phyloP scores from a whole-genome alignment of 2,797 vertebrate genomes.

The Discoglossus pictus region DNA sequence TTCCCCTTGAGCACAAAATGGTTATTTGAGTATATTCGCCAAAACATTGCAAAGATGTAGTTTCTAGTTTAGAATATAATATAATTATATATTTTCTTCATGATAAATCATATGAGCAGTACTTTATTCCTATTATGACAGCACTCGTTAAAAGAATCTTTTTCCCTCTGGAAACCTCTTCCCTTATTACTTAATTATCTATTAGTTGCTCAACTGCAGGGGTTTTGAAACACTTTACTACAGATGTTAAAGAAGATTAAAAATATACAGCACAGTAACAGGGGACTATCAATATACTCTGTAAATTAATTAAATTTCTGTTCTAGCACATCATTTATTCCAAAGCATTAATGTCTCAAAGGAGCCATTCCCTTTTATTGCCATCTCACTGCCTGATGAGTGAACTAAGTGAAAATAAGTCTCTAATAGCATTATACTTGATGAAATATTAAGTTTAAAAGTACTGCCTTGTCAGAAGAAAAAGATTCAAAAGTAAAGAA shows the following conservation, averaged over 20 bases:
- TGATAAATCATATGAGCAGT: slow-evolving; percentile 57
- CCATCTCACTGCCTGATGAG: slow-evolving; percentile 95
- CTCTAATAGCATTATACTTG: slow-evolving; percentile 94
- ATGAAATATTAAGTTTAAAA: slow-evolving; percentile 93
- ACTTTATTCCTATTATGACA: slow-evolving; percentile 66
- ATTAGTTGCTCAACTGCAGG: slow-evolving; percentile 79
- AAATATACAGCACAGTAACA: slow-evolving; percentile 95
- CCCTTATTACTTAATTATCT: slow-evolving; percentile 81
- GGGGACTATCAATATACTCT: slow-evolving; percentile 99
- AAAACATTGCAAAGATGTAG: slow-evolving; percentile 36
- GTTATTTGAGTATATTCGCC: slow-evolving; percentile 18
- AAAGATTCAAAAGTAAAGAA: slow-evolving; percentile 59
- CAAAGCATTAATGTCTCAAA: slow-evolving; percentile 90
- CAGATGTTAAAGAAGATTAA: slow-evolving; percentile 98
- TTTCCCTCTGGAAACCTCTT: slow-evolving; percentile 72
- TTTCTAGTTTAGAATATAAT: slow-evolving; percentile 53
- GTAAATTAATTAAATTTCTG: slow-evolving; percentile 99
- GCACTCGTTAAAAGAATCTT: slow-evolving; percentile 63
- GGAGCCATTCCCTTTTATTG: slow-evolving; percentile 98
- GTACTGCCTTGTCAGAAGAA: slow-evolving; percentile 66
- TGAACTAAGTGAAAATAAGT: slow-evolving; percentile 94
- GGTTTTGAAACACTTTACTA: slow-evolving; percentile 84
- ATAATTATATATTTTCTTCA: slow-evolving; percentile 53
- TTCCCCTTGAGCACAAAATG: slow-evolving; percentile 8
- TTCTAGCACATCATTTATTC: slow-evolving; percentile 98